These are phyloP conservation scores for Latheticus oryzae DNA, from an alignment of 2,888 invertebrate genomes.

Conservation along the genomic window DNA sequence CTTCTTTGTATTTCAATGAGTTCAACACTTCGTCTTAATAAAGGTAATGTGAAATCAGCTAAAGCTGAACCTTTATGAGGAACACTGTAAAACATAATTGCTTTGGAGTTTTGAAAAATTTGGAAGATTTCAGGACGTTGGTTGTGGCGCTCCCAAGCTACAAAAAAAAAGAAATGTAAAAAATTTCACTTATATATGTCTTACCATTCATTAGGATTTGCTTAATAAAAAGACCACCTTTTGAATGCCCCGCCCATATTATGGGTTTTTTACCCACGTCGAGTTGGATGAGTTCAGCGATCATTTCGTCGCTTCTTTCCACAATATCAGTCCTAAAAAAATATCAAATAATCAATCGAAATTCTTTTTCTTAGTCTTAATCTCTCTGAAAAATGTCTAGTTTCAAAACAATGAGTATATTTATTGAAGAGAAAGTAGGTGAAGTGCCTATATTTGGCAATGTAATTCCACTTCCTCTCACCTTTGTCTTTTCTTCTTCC, in stretches of 20 bases:
- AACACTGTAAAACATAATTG: slow-evolving; percentile 87
- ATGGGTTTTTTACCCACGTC: slow-evolving; percentile 81
- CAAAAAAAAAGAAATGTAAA: slow-evolving; percentile 40
- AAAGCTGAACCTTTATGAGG: slow-evolving; percentile 87
- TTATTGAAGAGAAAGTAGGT: no score
- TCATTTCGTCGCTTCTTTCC: slow-evolving; percentile 79
- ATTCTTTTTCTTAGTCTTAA: no score
- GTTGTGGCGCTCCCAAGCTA: slow-evolving; percentile 68
- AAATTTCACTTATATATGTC: no score
- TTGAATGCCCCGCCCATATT: slow-evolving; percentile 88
- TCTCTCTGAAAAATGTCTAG: no score
- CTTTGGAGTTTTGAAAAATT: slow-evolving; percentile 71
- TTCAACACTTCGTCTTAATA: slow-evolving; percentile 82
- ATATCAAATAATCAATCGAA: no score
- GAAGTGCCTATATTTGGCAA: no score
- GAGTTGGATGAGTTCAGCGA: slow-evolving; percentile 73
- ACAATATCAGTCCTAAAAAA: slow-evolving; percentile 70
- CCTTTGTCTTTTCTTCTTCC: slow-evolving; percentile 76
- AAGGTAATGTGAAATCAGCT: slow-evolving; percentile 78
- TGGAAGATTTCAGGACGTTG: slow-evolving; percentile 60
- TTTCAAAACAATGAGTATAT: no score
- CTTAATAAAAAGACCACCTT: slow-evolving; percentile 89
- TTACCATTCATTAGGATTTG: slow-evolving; percentile 81
- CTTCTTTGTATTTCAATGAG: slow-evolving; percentile 83
- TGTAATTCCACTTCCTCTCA: no score